phyloP scores from a whole-genome alignment of 2,113 vertebrate species.

The Xenopus borealis region DNA sequence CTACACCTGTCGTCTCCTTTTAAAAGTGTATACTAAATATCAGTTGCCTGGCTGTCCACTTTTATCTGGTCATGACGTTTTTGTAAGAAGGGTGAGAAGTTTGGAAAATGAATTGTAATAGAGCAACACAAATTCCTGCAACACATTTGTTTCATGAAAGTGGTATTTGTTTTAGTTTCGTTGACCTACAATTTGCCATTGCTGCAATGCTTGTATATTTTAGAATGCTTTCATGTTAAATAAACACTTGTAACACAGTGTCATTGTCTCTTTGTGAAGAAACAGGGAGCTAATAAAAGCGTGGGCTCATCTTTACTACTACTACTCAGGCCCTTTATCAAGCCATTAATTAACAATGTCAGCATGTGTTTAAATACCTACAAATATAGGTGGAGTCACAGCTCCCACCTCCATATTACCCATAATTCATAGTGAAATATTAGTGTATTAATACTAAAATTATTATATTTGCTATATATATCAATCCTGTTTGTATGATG shows the following conservation, averaged over 20 bases:
- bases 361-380: no score
- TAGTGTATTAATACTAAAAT: no score
- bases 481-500: no score
- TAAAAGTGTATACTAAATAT: slow-evolving; percentile 15
- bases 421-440: no score
- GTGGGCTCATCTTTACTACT: no score
- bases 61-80: slow-evolving; percentile 1
- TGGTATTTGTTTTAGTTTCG: slow-evolving; percentile 17
- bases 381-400: no score
- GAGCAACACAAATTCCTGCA: slow-evolving; percentile 13
- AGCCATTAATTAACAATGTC: no score
- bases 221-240: slow-evolving; percentile 38
- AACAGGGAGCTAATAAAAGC: no score
- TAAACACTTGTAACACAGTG: slow-evolving; percentile 21
- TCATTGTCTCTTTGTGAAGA: no score
- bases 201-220: slow-evolving; percentile 23
- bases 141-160: neutral
- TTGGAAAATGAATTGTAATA: slow-evolving; percentile 4
- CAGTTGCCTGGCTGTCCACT: slow-evolving; percentile 16
- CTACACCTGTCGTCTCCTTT: slow-evolving; percentile 2
- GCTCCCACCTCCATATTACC: no score
- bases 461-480: no score
- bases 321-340: no score
- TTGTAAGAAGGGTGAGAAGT: slow-evolving; percentile 31
- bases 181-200: slow-evolving; percentile 10